Conservation (phyloP, 1,140 invertebrate species). For the Drosophila kohkoa region DNA sequence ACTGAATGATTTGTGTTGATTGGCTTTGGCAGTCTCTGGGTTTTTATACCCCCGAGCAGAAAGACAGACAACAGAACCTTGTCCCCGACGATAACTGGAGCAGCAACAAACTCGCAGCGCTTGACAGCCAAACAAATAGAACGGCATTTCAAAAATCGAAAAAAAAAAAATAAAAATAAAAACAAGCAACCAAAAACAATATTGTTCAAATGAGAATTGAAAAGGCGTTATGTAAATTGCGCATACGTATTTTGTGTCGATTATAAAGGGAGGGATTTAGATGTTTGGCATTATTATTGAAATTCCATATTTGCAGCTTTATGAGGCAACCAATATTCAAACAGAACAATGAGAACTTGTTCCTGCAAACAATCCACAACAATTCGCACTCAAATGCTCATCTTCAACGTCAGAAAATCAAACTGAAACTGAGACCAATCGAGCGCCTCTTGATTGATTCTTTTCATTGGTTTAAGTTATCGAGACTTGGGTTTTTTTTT, state of each 20-base stretch:
- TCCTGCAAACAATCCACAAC: slow-evolving; percentile 39
- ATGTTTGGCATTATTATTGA: slow-evolving; percentile 48
- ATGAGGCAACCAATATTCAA: slow-evolving; percentile 31
- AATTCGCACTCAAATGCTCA: slow-evolving; percentile 7
- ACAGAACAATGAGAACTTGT: slow-evolving; percentile 77
- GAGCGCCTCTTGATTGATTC: slow-evolving; percentile 41
- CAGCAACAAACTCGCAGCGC: slow-evolving; percentile 47
- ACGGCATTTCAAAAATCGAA: slow-evolving; percentile 27
- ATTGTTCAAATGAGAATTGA: slow-evolving; percentile 6
- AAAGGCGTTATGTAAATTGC: slow-evolving; percentile 47
- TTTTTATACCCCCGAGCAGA: slow-evolving; percentile 54
- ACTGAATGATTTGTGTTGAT: slow-evolving; percentile 61
- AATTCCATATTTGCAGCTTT: slow-evolving; percentile 23
- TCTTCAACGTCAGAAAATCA: background rate
- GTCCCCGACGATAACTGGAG: slow-evolving; percentile 51
- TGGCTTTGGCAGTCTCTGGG: slow-evolving; percentile 5
- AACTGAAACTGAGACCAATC: background rate
- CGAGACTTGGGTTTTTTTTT: slow-evolving; percentile 14
- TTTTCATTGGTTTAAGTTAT: slow-evolving; percentile 32
- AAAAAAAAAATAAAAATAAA: slow-evolving; percentile 19
- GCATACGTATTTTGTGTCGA: background rate
- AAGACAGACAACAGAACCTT: slow-evolving; percentile 28
- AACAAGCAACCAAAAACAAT: slow-evolving; percentile 3
- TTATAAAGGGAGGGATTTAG: slow-evolving; percentile 40
- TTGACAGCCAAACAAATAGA: slow-evolving; percentile 48